Conservation (phyloP, 2,888 invertebrate genomes). For the Salticus scenicus region DNA sequence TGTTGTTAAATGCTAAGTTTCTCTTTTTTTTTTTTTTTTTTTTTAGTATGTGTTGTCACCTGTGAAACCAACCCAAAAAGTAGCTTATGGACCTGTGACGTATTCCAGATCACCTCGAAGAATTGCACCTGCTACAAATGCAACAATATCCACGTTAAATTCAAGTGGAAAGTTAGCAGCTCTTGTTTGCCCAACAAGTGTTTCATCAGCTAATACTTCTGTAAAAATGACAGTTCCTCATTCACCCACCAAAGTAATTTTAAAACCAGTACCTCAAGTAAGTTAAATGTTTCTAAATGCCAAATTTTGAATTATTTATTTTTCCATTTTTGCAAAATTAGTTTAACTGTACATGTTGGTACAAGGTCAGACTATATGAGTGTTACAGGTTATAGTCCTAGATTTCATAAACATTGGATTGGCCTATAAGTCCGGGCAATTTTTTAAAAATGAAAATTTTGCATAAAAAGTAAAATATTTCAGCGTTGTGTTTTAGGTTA, state of each 20-base stretch:
- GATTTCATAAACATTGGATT: neutral
- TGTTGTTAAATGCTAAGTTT: too few species aligned
- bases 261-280: conserved; percentile 74
- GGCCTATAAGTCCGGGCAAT: too few species aligned
- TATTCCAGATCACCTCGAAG: conserved; percentile 83
- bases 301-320: neutral
- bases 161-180: conserved; percentile 39
- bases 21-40: too few species aligned
- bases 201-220: conserved; percentile 29
- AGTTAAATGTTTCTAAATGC: conserved; percentile 53
- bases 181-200: conserved; percentile 32
- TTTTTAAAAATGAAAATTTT: too few species aligned
- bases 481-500: too few species aligned
- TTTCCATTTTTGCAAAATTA: too few species aligned
- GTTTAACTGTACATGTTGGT: too few species aligned
- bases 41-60: conserved; percentile 58
- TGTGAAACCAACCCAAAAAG: conserved; percentile 78
- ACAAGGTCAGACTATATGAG: too few species aligned
- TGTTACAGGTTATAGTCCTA: neutral
- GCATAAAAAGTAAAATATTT: too few species aligned
- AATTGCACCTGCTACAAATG: conserved; percentile 81
- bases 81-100: conserved; percentile 78
- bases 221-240: conserved; percentile 45
- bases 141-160: conserved; percentile 52
- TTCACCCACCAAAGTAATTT: conserved; percentile 75